Evolutionary conservation across 2,888 invertebrate species (phyloP).

Genomic region (Belgica antarctica): DNA sequence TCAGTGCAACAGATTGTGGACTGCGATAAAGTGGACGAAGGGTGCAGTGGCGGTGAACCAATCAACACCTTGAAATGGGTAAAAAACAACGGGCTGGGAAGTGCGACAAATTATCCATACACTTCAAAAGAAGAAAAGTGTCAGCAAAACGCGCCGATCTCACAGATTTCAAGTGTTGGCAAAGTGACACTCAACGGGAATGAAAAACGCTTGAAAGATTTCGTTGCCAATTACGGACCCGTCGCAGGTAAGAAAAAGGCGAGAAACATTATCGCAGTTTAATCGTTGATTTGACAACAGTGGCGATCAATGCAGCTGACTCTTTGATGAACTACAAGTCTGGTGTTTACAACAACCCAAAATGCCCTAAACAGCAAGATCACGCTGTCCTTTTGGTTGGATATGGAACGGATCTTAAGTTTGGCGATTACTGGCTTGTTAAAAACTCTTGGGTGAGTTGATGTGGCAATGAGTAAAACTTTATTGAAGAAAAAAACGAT

Average conservation of each 20-base stretch:
- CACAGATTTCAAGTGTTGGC: not conserved
- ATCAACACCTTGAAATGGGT: not conserved
- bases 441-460: slow-evolving; percentile 36
- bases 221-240: slow-evolving; percentile 34
- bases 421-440: slow-evolving; percentile 25
- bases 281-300: not conserved
- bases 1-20: slow-evolving; percentile 33
- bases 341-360: slow-evolving; percentile 38
- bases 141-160: not conserved
- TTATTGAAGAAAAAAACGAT: no score
- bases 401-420: slow-evolving; percentile 9
- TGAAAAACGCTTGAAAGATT: slow-evolving; percentile 30
- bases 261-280: no score
- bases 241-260: slow-evolving; percentile 26
- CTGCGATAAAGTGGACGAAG: slow-evolving; percentile 22
- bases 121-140: slow-evolving; percentile 11
- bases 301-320: slow-evolving; percentile 32
- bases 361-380: slow-evolving; percentile 19
- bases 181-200: slow-evolving; percentile 15
- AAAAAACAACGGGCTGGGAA: not conserved
- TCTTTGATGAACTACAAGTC: slow-evolving; percentile 24
- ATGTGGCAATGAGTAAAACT: no score
- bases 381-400: slow-evolving; percentile 33
- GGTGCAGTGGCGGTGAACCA: slow-evolving; percentile 25
- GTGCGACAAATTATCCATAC: slow-evolving; percentile 10